phyloP scores from a whole-genome alignment of 1,140 invertebrate species.

The Bombyx mori region DNA sequence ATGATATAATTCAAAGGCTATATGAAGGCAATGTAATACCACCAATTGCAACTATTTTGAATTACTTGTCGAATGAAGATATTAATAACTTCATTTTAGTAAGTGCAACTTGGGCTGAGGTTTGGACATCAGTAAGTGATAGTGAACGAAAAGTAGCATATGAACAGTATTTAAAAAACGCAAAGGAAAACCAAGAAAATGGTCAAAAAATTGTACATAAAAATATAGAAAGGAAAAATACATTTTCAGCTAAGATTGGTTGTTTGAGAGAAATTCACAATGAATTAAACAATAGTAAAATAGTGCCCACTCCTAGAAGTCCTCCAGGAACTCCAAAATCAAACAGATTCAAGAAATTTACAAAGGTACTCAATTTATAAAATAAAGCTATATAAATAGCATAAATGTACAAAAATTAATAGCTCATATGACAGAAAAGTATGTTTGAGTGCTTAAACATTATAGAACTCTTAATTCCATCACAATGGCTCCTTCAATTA shows the following conservation, averaged over 20 bases:
- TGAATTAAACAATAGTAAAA: constrained; percentile 23
- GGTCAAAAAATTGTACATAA: constrained; percentile 16
- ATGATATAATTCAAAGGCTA: constrained; percentile 60
- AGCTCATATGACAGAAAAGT: neutral
- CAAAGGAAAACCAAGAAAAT: constrained; percentile 54
- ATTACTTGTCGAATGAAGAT: constrained; percentile 52
- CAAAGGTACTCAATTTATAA: constrained; percentile 41
- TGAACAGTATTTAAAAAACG: constrained; percentile 29
- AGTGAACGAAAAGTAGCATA: constrained; percentile 34
- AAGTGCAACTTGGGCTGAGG: constrained; percentile 42
- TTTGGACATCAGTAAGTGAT: constrained; percentile 37
- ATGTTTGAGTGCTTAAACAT: too few species aligned
- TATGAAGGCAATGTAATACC: constrained; percentile 31
- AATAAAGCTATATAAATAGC: neutral
- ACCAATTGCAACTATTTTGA: constrained; percentile 49
- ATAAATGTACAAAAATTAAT: neutral
- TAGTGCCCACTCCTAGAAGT: constrained; percentile 29
- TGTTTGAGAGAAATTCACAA: constrained; percentile 55
- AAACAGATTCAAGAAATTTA: constrained; percentile 58
- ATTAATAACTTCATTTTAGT: constrained; percentile 53
- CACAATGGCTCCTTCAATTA: too few species aligned
- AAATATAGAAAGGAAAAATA: constrained; percentile 19
- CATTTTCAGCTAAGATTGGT: constrained; percentile 17
- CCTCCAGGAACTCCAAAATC: constrained; percentile 65
- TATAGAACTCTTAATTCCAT: too few species aligned